Evolutionary conservation across 2,888 invertebrate species (phyloP).

Genomic region (Leptura quadrifasciata): DNA sequence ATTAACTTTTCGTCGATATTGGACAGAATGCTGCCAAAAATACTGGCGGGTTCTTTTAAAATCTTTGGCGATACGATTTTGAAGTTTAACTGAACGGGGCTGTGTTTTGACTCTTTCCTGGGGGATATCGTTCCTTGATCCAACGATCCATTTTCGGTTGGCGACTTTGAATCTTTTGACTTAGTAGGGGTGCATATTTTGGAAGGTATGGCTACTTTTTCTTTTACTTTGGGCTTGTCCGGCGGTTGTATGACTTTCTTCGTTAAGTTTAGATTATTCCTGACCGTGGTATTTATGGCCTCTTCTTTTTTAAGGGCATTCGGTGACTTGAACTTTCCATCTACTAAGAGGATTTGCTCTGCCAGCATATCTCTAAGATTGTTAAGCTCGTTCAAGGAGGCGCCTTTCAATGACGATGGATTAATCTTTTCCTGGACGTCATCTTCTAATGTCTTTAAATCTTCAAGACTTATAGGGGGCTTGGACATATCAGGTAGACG

Average conservation of each 20-base stretch:
- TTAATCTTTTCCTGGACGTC: constrained; percentile 62
- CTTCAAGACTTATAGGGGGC: constrained; percentile 69
- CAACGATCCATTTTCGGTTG: background rate
- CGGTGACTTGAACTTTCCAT: constrained; percentile 47
- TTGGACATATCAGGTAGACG: constrained; percentile 66
- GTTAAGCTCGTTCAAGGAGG: constrained; percentile 75
- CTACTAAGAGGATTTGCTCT: constrained; percentile 71
- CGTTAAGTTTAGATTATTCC: constrained; percentile 54
- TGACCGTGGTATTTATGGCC: constrained; percentile 56
- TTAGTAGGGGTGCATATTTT: background rate
- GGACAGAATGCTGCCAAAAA: constrained; percentile 62
- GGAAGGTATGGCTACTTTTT: constrained; percentile 21
- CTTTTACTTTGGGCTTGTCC: constrained; percentile 36
- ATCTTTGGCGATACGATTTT: constrained; percentile 53
- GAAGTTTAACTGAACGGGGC: constrained; percentile 2
- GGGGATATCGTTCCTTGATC: background rate
- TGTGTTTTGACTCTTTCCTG: background rate
- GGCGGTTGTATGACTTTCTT: constrained; percentile 48
- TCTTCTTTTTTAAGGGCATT: constrained; percentile 16
- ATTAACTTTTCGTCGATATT: constrained; percentile 62
- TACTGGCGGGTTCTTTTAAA: constrained; percentile 58
- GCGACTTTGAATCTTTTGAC: background rate
- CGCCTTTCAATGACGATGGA: constrained; percentile 63
- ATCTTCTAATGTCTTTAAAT: constrained; percentile 66
- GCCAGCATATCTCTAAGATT: constrained; percentile 75